These are phyloP conservation scores for Drosophila trapezifrons DNA, from an alignment of 1,140 invertebrate species.

Conservation along the genomic window DNA sequence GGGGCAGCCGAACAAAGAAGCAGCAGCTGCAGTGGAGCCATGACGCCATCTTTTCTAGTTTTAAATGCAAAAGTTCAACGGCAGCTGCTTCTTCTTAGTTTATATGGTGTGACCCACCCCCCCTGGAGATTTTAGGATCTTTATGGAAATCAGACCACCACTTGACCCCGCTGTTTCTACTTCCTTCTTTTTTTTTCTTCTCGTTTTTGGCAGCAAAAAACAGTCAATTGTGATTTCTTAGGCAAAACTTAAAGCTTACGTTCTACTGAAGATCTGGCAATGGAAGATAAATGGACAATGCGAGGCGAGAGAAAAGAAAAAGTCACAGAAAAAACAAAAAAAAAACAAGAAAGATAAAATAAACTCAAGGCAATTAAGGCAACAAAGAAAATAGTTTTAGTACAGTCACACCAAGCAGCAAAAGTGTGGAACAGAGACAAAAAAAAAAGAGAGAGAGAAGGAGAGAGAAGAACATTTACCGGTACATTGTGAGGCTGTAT, in stretches of 20 bases:
- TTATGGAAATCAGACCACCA: slow-evolving; percentile 35
- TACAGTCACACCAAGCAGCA: slow-evolving; percentile 41
- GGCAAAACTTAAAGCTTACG: slow-evolving; percentile 39
- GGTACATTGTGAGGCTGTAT: slow-evolving; percentile 80
- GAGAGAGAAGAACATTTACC: slow-evolving; percentile 67
- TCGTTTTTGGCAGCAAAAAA: slow-evolving; percentile 43
- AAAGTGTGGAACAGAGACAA: slow-evolving; percentile 26
- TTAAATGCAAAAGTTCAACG: slow-evolving; percentile 19
- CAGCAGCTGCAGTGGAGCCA: slow-evolving; percentile 28
- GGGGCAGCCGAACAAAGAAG: neutral
- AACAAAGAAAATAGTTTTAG: slow-evolving; percentile 22
- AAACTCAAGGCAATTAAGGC: slow-evolving; percentile 13
- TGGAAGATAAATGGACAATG: slow-evolving; percentile 39
- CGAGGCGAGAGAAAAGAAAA: slow-evolving; percentile 40
- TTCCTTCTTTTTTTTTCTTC: neutral
- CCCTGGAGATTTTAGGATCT: slow-evolving; percentile 6
- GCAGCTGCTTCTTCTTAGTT: slow-evolving; percentile 16
- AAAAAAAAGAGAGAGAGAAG: slow-evolving; percentile 21
- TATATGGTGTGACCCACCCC: slow-evolving; percentile 1
- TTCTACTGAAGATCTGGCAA: slow-evolving; percentile 38
- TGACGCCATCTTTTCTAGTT: slow-evolving; percentile 21
- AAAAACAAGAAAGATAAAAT: slow-evolving; percentile 7
- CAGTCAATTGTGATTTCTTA: slow-evolving; percentile 42
- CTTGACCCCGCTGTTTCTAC: slow-evolving; percentile 10
- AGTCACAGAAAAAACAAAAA: slow-evolving; percentile 4